phyloP scores from a whole-genome alignment of 2,113 vertebrate genomes.

The Chionis minor region DNA sequence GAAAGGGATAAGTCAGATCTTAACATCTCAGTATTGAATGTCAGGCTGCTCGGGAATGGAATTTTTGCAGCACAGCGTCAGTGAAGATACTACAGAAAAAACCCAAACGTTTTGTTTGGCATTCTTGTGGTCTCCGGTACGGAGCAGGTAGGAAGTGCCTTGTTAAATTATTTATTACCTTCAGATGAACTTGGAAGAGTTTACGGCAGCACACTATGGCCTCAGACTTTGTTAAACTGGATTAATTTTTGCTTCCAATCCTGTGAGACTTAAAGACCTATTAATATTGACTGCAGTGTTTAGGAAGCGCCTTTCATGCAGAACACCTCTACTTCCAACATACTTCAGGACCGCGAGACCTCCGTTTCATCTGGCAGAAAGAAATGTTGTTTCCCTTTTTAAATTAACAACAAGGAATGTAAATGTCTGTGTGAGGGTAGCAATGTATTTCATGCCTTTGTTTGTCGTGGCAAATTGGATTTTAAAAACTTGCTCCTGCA shows the following conservation, averaged over 20 bases:
- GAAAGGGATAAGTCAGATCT: conserved; percentile 9
- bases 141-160: background rate
- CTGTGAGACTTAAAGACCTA: background rate
- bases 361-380: background rate
- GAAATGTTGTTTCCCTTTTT: background rate
- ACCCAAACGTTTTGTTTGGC: background rate
- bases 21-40: conserved; percentile 33
- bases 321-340: background rate
- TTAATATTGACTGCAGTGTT: background rate
- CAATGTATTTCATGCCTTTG: background rate
- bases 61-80: background rate
- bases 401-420: background rate
- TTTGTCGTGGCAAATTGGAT: conserved; percentile 29
- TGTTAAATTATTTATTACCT: background rate
- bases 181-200: background rate
- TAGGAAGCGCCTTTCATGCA: background rate
- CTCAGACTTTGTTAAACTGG: background rate
- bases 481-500: background rate
- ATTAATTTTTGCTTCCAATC: background rate
- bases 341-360: background rate
- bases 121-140: background rate
- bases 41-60: conserved; percentile 36
- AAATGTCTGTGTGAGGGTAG: background rate
- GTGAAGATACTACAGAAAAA: background rate
- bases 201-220: background rate